Conservation (phyloP, 2,113 vertebrate species). For the Anser cygnoides region DNA sequence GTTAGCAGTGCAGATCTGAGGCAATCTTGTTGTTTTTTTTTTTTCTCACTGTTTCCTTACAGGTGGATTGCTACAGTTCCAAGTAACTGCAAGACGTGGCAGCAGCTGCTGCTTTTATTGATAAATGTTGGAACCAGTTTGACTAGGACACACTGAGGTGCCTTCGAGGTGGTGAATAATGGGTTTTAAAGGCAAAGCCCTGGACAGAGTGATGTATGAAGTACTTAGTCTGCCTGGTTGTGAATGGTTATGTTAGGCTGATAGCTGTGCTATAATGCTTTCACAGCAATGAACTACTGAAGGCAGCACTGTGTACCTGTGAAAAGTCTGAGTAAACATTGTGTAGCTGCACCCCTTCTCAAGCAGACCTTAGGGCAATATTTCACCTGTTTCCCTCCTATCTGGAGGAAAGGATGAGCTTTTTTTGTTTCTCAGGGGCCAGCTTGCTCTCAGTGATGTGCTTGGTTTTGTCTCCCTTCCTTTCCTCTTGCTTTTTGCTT, state of each 20-base stretch:
- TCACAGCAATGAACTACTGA: background rate
- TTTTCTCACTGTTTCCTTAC: background rate
- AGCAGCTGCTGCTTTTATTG: conserved; percentile 32
- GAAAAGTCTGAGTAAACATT: background rate
- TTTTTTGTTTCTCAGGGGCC: background rate
- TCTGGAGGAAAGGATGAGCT: background rate
- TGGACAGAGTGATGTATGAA: background rate
- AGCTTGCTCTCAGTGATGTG: background rate
- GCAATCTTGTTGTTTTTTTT: background rate
- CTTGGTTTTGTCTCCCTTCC: background rate
- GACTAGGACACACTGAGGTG: conserved; percentile 9
- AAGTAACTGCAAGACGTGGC: conserved; percentile 9
- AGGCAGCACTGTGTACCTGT: background rate
- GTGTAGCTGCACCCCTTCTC: background rate
- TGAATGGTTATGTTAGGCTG: background rate
- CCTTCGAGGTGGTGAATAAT: background rate
- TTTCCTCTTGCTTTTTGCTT: background rate
- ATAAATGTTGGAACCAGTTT: conserved; percentile 12
- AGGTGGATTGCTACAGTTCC: background rate
- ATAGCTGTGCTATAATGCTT: background rate
- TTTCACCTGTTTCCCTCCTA: background rate
- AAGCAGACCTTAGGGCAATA: background rate
- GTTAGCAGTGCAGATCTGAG: background rate
- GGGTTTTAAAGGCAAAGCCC: conserved; percentile 27
- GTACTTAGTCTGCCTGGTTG: background rate